Conservation (phyloP, 2,797 vertebrate genomes). For the Liparis tanakae region DNA sequence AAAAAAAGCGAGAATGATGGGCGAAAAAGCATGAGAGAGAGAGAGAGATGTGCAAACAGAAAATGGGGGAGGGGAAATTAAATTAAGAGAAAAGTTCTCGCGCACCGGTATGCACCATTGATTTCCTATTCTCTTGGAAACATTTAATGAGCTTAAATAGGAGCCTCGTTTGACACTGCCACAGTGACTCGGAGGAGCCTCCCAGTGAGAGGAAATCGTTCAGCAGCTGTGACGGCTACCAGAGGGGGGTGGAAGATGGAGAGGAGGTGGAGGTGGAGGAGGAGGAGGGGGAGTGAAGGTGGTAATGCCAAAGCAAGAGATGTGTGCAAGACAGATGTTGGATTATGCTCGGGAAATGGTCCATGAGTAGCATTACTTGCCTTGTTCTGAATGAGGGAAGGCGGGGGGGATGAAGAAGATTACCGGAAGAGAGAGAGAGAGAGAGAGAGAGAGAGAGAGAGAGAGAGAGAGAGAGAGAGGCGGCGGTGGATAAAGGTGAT, state of each 20-base stretch:
- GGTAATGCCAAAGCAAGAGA: constrained; percentile 60
- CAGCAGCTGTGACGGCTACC: constrained; percentile 71
- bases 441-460: constrained; percentile 44
- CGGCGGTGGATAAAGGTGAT: constrained; percentile 50
- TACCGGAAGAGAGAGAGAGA: constrained; percentile 36
- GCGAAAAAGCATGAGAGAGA: constrained; percentile 57
- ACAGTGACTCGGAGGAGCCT: constrained; percentile 74
- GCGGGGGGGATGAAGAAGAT: constrained; percentile 50
- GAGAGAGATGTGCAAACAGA: constrained; percentile 74
- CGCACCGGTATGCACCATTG: constrained; percentile 83
- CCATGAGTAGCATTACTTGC: constrained; percentile 58
- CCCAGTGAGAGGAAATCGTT: constrained; percentile 80
- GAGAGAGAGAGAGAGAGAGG: constrained; percentile 36
- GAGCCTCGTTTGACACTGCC: constrained; percentile 82
- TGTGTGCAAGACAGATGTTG: constrained; percentile 73
- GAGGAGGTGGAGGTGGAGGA: constrained; percentile 14
- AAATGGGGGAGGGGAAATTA: constrained; percentile 76
- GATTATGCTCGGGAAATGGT: constrained; percentile 69
- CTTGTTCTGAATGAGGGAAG: constrained; percentile 42
- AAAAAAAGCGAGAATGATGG: constrained; percentile 39
- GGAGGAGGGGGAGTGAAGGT: constrained; percentile 27
- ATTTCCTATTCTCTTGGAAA: constrained; percentile 88
- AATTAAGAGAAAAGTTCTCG: constrained; percentile 84
- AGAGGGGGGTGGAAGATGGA: constrained; percentile 41
- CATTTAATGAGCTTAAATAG: constrained; percentile 88